phyloP scores from a whole-genome alignment of 2,888 invertebrate species.

The Drosophila siamana region DNA sequence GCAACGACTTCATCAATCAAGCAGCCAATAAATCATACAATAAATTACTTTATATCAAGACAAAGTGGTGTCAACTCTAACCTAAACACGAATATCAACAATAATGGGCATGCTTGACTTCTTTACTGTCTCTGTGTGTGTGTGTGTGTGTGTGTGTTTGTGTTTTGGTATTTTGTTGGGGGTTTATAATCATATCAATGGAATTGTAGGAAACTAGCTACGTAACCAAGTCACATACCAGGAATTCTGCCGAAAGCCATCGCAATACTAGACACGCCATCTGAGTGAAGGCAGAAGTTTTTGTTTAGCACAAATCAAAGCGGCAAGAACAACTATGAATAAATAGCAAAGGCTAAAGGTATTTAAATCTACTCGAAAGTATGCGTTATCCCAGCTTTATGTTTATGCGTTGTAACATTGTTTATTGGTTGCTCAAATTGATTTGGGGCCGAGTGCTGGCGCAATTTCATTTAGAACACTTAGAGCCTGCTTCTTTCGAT shows the following conservation, averaged over 20 bases:
- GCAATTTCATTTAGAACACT: slow-evolving; percentile 38
- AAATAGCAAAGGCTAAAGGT: neutral
- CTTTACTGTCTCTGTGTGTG: slow-evolving; percentile 1
- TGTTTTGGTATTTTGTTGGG: neutral
- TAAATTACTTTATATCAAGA: slow-evolving; percentile 71
- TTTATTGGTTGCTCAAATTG: slow-evolving; percentile 17
- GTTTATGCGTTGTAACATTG: neutral
- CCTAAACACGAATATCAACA: slow-evolving; percentile 23
- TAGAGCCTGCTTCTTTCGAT: slow-evolving; percentile 34
- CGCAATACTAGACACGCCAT: neutral
- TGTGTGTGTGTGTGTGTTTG: too few species aligned
- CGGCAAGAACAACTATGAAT: neutral
- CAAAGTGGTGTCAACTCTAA: slow-evolving; percentile 67
- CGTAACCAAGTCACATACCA: neutral
- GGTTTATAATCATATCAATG: slow-evolving; percentile 26
- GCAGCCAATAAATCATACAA: slow-evolving; percentile 71
- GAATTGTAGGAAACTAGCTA: slow-evolving; percentile 2
- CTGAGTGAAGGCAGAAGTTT: neutral
- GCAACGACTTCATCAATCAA: slow-evolving; percentile 76
- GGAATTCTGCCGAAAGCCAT: neutral
- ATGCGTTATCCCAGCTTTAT: neutral
- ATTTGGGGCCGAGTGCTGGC: slow-evolving; percentile 4
- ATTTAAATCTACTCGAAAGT: neutral
- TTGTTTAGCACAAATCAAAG: neutral
- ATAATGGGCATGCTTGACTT: slow-evolving; percentile 7